These are phyloP conservation scores for Callochromis pleurospilus DNA, from an alignment of 2,113 vertebrate species.

Conservation along the genomic window DNA sequence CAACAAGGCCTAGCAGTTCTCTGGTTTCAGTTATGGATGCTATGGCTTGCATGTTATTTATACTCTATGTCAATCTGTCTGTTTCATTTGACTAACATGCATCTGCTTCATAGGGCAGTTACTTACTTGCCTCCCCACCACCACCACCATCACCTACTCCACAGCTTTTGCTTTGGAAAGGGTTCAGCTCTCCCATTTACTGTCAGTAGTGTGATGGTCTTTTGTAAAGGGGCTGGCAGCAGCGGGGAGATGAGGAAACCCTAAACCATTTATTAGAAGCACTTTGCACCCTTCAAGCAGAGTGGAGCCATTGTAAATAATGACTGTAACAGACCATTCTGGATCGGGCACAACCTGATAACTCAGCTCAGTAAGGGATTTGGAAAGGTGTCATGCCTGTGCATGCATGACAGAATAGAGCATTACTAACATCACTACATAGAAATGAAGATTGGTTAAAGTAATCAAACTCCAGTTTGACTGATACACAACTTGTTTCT, in stretches of 20 bases:
- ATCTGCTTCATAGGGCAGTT: constrained; percentile 6
- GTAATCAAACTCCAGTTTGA: not conserved
- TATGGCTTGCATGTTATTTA: constrained; percentile 48
- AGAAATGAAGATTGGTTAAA: not conserved
- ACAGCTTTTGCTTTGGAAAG: constrained; percentile 74
- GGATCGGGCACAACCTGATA: constrained; percentile 24
- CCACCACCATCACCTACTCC: not conserved
- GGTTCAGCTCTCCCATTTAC: constrained; percentile 76
- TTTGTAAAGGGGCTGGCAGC: constrained; percentile 78
- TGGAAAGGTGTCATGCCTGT: constrained; percentile 15
- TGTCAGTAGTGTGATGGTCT: constrained; percentile 81
- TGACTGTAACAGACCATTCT: constrained; percentile 49
- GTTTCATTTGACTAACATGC: not conserved
- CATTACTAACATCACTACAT: not conserved
- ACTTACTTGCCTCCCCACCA: constrained; percentile 7
- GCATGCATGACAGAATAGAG: not conserved
- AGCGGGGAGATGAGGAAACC: constrained; percentile 75
- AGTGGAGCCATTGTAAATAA: constrained; percentile 73
- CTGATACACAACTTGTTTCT: not conserved
- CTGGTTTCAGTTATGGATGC: constrained; percentile 46
- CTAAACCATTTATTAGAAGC: constrained; percentile 74
- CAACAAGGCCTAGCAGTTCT: constrained; percentile 31
- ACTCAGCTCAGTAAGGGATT: constrained; percentile 8
- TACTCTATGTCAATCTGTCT: constrained; percentile 19
- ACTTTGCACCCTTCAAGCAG: constrained; percentile 74